These are phyloP conservation scores for Apostichopus parvimensis DNA, from an alignment of 35 echinoderm and acorn worm genomes.

Conservation along the genomic window DNA sequence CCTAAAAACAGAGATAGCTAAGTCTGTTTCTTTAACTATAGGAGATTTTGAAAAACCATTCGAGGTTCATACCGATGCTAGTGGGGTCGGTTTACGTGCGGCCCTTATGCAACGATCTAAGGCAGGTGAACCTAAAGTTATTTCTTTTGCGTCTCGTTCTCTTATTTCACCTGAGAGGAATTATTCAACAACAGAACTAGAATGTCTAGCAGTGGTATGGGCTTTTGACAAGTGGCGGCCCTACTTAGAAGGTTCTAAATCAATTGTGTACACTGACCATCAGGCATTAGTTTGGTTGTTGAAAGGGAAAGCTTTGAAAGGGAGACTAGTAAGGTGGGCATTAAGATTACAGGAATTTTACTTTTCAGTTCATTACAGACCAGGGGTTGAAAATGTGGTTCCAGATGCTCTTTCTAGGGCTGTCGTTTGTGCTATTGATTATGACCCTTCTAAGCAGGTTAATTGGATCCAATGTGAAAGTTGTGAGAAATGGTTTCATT, in stretches of 20 bases:
- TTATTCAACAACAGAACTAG: slow-evolving; percentile 17
- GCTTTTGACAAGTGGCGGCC: slow-evolving; percentile 35
- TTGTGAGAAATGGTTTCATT: slow-evolving; percentile 39
- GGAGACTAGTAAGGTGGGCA: slow-evolving; percentile 30
- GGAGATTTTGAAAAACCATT: slow-evolving; percentile 23
- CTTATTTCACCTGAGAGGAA: slow-evolving; percentile 18
- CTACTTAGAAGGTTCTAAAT: slow-evolving; percentile 32
- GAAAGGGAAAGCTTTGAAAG: neutral
- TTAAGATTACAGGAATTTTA: slow-evolving; percentile 30
- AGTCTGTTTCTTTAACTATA: slow-evolving; percentile 30
- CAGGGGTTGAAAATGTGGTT: neutral
- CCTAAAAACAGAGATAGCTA: slow-evolving; percentile 40
- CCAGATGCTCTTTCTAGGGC: slow-evolving; percentile 26
- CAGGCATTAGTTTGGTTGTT: slow-evolving; percentile 57
- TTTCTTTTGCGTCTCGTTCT: slow-evolving; percentile 31
- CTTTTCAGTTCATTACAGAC: slow-evolving; percentile 8
- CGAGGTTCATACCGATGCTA: slow-evolving; percentile 33
- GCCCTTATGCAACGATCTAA: slow-evolving; percentile 14
- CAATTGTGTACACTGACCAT: slow-evolving; percentile 32
- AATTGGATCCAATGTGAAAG: slow-evolving; percentile 59
- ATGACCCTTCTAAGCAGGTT: slow-evolving; percentile 5
- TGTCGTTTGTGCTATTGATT: slow-evolving; percentile 18
- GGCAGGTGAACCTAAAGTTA: neutral
- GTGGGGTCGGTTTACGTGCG: neutral
- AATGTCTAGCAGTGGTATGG: slow-evolving; percentile 45